Conservation (phyloP, 1,140 invertebrate genomes). For the Penaeus indicus region DNA sequence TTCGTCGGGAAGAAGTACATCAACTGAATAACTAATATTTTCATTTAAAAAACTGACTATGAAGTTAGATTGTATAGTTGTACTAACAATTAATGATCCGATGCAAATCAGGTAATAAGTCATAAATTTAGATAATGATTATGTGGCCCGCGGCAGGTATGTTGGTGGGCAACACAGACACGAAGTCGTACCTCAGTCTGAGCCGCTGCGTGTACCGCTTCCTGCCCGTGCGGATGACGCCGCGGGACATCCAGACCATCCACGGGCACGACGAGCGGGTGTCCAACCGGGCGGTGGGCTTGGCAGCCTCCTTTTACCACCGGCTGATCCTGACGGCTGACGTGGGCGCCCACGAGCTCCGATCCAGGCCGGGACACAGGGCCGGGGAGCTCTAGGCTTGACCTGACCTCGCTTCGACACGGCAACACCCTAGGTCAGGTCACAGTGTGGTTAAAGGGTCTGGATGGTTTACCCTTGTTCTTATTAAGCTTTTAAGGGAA, state of each 20-base stretch:
- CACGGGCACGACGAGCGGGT: conserved; percentile 76
- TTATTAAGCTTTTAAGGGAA: no score
- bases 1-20: no score
- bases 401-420: background rate
- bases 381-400: conserved; percentile 39
- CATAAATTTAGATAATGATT: no score
- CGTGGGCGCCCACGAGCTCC: background rate
- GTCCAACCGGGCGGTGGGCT: conserved; percentile 72
- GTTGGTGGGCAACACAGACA: conserved; percentile 75
- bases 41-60: no score
- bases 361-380: conserved; percentile 1
- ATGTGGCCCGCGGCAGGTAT: conserved; percentile 70
- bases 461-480: background rate
- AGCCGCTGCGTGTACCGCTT: conserved; percentile 74
- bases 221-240: conserved; percentile 71
- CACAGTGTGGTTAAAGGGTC: background rate
- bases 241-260: conserved; percentile 70
- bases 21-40: no score
- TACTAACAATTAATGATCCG: no score
- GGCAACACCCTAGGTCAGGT: background rate
- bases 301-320: conserved; percentile 75
- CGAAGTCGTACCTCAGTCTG: conserved; percentile 73
- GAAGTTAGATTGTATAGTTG: no score
- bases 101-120: no score
- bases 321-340: conserved; percentile 74